Evolutionary conservation across 2,113 vertebrate genomes (phyloP), one percentile per base, ranked within the genome.

Genomic region (Callionymus lyra): DNA sequence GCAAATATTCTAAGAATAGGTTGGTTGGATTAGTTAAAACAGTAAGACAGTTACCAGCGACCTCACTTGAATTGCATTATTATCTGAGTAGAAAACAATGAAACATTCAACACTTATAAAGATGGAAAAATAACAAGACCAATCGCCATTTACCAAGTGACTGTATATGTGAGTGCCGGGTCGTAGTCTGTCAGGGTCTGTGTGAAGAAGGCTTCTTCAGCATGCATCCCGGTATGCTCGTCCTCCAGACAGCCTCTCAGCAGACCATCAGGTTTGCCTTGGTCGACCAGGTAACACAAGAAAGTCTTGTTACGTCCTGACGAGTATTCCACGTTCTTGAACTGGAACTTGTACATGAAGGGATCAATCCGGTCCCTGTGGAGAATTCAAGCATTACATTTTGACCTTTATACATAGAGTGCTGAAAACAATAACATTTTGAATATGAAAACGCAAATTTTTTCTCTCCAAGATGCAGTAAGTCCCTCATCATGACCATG

Each of bases 261-360:
- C 0, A 86, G 76, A 8, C 45, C 80, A 0, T 86, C 57, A 9
- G 70, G 74, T 15, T 70, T 77, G 16, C 82, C 81, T 63, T 75
- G 78, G 42, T 92, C 91, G 0, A 97, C 40, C 47, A 93, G 85
- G 0, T 94, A 98, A 66, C 88, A 96, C 55, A 97, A 84, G 62
- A 93, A 86, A 58, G 94, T 97, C 80, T 98, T 98, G 71, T 98
- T 96, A 31, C 92, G 82, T n/a, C 94, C 94, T 0, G 92, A 98
- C 2, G 91, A 95, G 67, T 98, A 98, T 33, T 98, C 93, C 63
- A 98, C 94, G 0, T 98, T 98, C 76, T 91, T 89, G 78, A 92
- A 98, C 80, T 97, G 94, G 81, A 97, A 98, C 70, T 91, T 93
- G 77, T 88, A 98, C 62, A 74, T 86, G 38, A 88, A 85, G 40